A percentile compares a stretch with the other conserved stretches of the same genome.
These are phyloP conservation scores for Ceraclea dissimilis DNA, from an alignment of 2,888 invertebrate genomes.

Conservation along the genomic window DNA sequence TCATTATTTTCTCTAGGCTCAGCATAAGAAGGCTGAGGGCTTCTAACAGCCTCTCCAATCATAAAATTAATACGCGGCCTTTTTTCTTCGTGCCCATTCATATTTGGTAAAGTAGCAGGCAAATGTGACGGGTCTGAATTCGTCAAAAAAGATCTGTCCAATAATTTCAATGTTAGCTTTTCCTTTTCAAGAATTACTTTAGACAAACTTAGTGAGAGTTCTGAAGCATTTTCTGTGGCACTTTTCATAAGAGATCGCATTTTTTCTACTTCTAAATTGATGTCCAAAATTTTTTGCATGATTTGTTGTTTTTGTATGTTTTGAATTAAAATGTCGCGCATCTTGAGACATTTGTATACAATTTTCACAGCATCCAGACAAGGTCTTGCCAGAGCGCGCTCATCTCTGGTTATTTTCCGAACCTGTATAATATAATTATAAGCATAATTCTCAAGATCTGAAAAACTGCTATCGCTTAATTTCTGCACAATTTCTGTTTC, in stretches of 20 bases:
- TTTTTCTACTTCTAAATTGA: constrained; percentile 40
- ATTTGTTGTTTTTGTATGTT: constrained; percentile 41
- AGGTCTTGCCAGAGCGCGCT: constrained; percentile 38
- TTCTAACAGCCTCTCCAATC: constrained; percentile 41
- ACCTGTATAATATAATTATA: constrained; percentile 40
- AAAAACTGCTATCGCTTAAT: constrained; percentile 39
- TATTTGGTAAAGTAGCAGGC: constrained; percentile 21
- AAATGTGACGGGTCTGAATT: constrained; percentile 3
- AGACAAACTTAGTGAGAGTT: constrained; percentile 33
- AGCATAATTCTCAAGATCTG: constrained; percentile 40
- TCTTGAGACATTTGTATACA: constrained; percentile 49
- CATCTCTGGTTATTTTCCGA: constrained; percentile 39
- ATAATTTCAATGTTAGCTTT: constrained; percentile 36
- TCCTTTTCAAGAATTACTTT: constrained; percentile 36
- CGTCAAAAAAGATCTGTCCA: constrained; percentile 32
- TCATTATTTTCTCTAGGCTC: constrained; percentile 31
- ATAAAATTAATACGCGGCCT: constrained; percentile 34
- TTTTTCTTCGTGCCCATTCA: constrained; percentile 29
- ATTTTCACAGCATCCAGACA: constrained; percentile 49
- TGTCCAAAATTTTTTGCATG: constrained; percentile 40
- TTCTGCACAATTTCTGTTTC: constrained; percentile 36
- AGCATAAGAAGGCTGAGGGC: constrained; percentile 32
- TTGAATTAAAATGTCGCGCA: constrained; percentile 43
- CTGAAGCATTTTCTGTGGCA: constrained; percentile 38
- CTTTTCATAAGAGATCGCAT: constrained; percentile 39